phyloP scores from a whole-genome alignment of 2,113 vertebrate genomes.

The Acanthisitta chloris region DNA sequence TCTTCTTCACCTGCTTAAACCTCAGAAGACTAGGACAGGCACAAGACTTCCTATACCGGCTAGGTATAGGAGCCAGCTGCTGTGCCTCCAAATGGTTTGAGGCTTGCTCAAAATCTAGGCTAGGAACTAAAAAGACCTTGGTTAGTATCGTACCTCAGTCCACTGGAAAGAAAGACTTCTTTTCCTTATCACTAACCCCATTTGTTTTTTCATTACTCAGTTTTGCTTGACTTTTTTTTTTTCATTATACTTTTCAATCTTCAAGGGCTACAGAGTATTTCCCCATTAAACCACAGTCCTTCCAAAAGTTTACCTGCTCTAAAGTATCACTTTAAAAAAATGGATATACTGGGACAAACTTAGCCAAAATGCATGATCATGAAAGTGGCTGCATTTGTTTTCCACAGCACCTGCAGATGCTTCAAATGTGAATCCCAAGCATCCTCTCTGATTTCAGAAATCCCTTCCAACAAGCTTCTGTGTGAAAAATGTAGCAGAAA shows the following conservation, averaged over 20 bases:
- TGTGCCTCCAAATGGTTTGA: background rate
- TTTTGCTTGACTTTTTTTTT: background rate
- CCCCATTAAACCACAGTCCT: background rate
- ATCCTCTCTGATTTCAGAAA: background rate
- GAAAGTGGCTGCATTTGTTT: background rate
- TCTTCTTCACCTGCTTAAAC: background rate
- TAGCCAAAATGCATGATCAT: background rate
- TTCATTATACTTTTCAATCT: background rate
- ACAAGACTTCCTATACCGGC: rapidly evolving
- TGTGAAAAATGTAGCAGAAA: background rate
- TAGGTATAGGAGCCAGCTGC: background rate
- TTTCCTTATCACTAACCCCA: rapidly evolving
- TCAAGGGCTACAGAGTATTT: background rate
- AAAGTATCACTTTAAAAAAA: background rate
- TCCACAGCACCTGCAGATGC: background rate
- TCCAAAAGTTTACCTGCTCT: background rate
- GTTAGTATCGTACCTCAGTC: background rate
- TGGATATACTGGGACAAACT: background rate
- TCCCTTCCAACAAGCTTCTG: background rate
- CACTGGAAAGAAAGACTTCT: background rate
- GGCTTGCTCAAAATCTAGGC: background rate
- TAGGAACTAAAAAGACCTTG: background rate
- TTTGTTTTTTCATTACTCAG: background rate
- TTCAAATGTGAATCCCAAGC: background rate
- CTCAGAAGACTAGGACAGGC: background rate